Evolutionary conservation across 1,140 invertebrate species (phyloP).

Genomic region (Anastrepha obliqua): DNA sequence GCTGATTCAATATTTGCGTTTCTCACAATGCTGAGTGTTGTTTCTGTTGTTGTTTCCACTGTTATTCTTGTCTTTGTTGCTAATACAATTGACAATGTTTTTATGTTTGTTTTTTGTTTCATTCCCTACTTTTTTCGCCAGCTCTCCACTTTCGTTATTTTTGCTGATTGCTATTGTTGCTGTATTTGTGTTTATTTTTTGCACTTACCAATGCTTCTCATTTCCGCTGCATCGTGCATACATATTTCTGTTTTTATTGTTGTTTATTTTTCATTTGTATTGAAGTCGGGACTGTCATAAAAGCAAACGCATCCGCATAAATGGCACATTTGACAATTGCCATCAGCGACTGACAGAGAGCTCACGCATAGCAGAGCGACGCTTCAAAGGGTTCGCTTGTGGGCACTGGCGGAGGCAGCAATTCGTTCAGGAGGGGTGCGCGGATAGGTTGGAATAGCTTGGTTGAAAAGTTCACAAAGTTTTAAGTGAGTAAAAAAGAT

Average conservation of each 20-base stretch:
- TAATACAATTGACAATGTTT: constrained; percentile 40
- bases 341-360: constrained; percentile 14
- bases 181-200: neutral
- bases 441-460: neutral
- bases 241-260: neutral
- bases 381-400: neutral
- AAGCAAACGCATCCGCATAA: constrained; percentile 45
- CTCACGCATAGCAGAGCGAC: neutral
- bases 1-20: constrained; percentile 10
- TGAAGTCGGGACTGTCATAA: neutral
- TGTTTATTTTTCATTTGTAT: neutral
- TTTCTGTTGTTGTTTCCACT: neutral
- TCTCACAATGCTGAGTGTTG: neutral
- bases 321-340: constrained; percentile 48
- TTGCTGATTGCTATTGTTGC: constrained; percentile 32
- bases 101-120: neutral
- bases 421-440: neutral
- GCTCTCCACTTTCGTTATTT: constrained; percentile 40
- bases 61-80: constrained; percentile 25
- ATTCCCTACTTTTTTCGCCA: neutral
- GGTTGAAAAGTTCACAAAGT: neutral
- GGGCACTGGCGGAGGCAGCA: neutral
- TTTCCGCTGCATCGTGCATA: neutral
- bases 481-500: too few species aligned
- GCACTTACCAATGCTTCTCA: neutral